phyloP scores from a whole-genome alignment of 2,113 vertebrate species.

The Phaethornis superciliosus region DNA sequence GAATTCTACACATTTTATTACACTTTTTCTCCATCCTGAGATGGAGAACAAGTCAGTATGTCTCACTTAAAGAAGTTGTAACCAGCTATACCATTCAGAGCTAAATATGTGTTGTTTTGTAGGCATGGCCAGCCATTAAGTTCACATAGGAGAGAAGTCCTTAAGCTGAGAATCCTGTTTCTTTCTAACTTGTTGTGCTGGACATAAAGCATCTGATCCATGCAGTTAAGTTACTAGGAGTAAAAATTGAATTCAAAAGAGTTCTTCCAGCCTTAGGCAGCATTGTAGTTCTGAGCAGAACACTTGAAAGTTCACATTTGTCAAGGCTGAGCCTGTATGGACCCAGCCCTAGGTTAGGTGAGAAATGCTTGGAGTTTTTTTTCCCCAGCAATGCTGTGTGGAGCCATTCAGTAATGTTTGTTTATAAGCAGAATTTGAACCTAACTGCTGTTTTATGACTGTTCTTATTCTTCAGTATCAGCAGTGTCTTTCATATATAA shows the following conservation, averaged over 20 bases:
- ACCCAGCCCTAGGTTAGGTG: not conserved
- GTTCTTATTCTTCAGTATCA: not conserved
- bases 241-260: not conserved
- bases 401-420: not conserved
- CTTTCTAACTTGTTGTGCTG: not conserved
- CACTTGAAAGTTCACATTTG: not conserved
- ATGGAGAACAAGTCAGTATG: not conserved
- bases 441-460: not conserved
- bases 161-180: not conserved
- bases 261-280: not conserved
- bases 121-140: not conserved
- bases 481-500: not conserved
- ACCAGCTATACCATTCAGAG: not conserved
- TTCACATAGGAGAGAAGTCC: not conserved
- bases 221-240: not conserved
- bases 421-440: not conserved
- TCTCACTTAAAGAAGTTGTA: not conserved
- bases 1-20: not conserved
- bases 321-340: not conserved
- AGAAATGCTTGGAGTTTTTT: not conserved
- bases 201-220: not conserved
- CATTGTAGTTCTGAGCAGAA: not conserved
- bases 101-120: not conserved
- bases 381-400: not conserved
- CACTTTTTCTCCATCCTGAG: not conserved